These are phyloP conservation scores for Drymodes brunneopygia DNA, from an alignment of 2,113 vertebrate species.

Conservation along the genomic window DNA sequence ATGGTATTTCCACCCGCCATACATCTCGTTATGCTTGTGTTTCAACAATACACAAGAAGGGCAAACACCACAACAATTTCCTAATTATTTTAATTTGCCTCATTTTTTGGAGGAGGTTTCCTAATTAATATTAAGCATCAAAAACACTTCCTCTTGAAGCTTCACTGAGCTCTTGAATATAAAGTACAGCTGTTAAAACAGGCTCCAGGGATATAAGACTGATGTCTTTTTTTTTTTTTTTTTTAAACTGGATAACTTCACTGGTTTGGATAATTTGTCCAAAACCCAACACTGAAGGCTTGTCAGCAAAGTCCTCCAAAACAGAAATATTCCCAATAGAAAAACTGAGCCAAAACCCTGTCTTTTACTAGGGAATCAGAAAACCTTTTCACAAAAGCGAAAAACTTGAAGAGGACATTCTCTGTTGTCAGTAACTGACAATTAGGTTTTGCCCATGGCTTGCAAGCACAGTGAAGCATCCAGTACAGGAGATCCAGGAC, in stretches of 20 bases:
- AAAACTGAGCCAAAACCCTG: background rate
- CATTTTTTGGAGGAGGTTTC: background rate
- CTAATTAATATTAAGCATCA: background rate
- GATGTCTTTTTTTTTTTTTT: background rate
- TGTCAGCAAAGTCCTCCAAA: background rate
- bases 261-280: background rate
- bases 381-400: background rate
- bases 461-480: background rate
- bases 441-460: background rate
- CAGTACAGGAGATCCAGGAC: background rate
- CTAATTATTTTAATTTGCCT: conserved; percentile 25
- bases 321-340: background rate
- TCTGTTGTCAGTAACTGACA: background rate
- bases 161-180: background rate
- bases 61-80: background rate
- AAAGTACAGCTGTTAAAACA: background rate
- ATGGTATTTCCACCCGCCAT: background rate
- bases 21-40: background rate
- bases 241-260: background rate
- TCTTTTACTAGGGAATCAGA: background rate
- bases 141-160: background rate
- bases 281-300: background rate
- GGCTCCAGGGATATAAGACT: background rate
- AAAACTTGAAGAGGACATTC: background rate
- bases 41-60: background rate